A percentile compares a stretch with the other conserved stretches of the same genome.
These are phyloP conservation scores for Perodicticus potto DNA, from an alignment of 2,797 vertebrate species.

Conservation along the genomic window DNA sequence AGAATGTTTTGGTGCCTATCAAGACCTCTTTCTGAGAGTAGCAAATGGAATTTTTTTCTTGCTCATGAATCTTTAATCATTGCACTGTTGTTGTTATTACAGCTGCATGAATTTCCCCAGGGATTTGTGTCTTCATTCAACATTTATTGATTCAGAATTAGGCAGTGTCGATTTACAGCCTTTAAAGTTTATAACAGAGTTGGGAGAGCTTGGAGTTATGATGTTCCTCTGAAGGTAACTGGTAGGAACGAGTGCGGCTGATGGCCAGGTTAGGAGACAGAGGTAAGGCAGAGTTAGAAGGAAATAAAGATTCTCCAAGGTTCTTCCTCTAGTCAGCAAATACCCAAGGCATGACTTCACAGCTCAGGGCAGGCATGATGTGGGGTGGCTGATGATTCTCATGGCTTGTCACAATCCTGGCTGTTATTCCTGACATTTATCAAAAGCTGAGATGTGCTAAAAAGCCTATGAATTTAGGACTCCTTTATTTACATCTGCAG, in stretches of 20 bases:
- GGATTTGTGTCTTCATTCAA: conserved; percentile 40
- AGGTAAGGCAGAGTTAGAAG: neutral
- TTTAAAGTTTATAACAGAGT: neutral
- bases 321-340: neutral
- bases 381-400: neutral
- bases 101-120: neutral
- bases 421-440: neutral
- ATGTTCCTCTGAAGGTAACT: neutral
- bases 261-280: neutral
- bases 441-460: neutral
- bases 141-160: conserved; percentile 60
- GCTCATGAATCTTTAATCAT: conserved; percentile 55
- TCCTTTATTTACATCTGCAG: neutral
- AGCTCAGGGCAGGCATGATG: neutral
- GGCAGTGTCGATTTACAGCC: neutral
- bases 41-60: neutral
- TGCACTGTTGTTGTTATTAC: neutral
- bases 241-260: neutral
- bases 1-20: neutral
- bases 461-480: neutral
- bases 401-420: neutral
- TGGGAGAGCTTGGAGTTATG: neutral
- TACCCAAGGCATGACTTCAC: neutral
- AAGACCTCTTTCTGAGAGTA: conserved; percentile 3
- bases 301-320: neutral